These are phyloP conservation scores for Corythaixoides concolor DNA, from an alignment of 2,113 vertebrate species.

Conservation along the genomic window DNA sequence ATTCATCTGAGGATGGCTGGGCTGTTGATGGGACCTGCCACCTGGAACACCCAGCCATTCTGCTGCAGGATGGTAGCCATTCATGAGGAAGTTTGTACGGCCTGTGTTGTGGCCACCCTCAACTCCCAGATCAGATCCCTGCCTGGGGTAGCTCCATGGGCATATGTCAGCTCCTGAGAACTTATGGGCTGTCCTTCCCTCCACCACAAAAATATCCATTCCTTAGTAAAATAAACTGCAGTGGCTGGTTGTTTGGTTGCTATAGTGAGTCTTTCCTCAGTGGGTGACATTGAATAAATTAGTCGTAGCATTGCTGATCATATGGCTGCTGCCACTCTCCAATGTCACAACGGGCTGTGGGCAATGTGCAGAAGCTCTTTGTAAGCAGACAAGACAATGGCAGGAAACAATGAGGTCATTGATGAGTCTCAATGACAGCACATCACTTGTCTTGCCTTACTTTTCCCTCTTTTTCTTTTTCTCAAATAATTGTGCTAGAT, in stretches of 20 bases:
- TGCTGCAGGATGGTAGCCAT: not conserved
- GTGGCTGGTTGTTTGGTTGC: not conserved
- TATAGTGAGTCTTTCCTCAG: not conserved
- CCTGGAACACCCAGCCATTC: not conserved
- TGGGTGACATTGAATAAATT: not conserved
- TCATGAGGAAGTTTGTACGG: not conserved
- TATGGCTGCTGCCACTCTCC: not conserved
- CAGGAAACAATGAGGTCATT: not conserved
- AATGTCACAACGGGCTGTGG: not conserved
- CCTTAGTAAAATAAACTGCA: not conserved
- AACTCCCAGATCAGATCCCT: rapidly evolving
- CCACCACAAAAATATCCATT: not conserved
- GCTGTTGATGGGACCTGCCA: not conserved
- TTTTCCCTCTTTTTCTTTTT: not conserved
- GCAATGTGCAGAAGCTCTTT: not conserved
- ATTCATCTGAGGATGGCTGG: not conserved
- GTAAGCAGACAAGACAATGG: not conserved
- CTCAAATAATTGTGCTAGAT: not conserved
- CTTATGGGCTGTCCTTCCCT: not conserved
- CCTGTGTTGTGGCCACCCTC: not conserved
- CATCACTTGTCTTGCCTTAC: not conserved
- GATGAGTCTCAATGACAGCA: not conserved
- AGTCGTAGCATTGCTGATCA: not conserved
- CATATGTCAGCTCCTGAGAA: not conserved
- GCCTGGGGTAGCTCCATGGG: not conserved